phyloP scores from a whole-genome alignment of 2,113 vertebrate species.

The Rousettus leschenaultii region DNA sequence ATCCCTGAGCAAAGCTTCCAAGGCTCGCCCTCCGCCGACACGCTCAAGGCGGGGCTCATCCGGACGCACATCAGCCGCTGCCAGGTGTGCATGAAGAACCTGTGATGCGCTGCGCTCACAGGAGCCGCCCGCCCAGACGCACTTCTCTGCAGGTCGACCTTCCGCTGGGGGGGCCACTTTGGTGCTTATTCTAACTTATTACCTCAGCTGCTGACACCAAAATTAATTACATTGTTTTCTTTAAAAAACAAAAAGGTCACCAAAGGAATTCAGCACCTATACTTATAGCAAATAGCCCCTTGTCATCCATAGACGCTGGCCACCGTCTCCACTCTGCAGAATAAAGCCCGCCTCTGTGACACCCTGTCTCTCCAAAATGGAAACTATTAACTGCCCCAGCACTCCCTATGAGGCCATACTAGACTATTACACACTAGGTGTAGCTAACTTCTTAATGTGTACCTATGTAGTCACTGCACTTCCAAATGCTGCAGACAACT shows the following conservation, averaged over 20 bases:
- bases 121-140: neutral
- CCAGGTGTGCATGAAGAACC: conserved; percentile 99
- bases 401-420: neutral
- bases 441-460: neutral
- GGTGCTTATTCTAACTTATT: conserved; percentile 96
- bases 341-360: neutral
- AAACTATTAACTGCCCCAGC: neutral
- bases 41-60: conserved; percentile 95
- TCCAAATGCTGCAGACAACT: rapidly evolving
- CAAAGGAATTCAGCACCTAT: conserved; percentile 12
- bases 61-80: conserved; percentile 96
- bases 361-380: neutral
- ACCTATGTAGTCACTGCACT: neutral
- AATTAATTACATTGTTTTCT: neutral
- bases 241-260: neutral
- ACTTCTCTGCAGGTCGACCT: neutral
- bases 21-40: conserved; percentile 85
- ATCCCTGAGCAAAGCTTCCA: conserved; percentile 89
- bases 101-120: conserved; percentile 79
- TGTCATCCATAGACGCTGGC: neutral
- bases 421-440: rapidly evolving
- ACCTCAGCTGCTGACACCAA: conserved; percentile 86
- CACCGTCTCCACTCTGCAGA: neutral
- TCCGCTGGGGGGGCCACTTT: conserved; percentile 67
- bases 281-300: neutral